Conservation (phyloP, 2,113 vertebrate species). For the Myrmophylax atrothorax region DNA sequence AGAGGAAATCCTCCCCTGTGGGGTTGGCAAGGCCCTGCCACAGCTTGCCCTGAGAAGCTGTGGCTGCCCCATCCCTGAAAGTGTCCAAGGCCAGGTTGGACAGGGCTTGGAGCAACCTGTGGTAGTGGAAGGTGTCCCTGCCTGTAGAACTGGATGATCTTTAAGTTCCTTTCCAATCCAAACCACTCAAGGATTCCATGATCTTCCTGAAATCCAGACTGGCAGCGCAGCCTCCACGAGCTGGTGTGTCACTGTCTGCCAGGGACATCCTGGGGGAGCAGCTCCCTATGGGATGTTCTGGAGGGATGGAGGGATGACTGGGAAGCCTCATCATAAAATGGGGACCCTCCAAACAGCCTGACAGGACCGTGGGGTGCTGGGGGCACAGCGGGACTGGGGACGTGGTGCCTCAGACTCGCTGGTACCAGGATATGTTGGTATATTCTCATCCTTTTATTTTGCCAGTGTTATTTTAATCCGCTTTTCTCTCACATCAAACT, state of each 20-base stretch:
- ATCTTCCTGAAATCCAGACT: accelerated
- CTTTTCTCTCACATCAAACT: constrained; percentile 34
- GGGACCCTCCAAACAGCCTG: background rate
- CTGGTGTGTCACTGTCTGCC: background rate
- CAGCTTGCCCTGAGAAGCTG: background rate
- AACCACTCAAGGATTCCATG: accelerated
- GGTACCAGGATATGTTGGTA: background rate
- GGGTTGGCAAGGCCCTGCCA: background rate
- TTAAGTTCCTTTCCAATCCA: background rate
- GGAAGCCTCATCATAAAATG: accelerated
- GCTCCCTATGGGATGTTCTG: background rate
- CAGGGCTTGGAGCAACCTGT: accelerated
- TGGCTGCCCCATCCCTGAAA: background rate
- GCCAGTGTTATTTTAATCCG: constrained; percentile 7
- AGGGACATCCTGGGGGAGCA: background rate
- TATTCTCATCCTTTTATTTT: background rate
- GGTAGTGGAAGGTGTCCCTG: background rate
- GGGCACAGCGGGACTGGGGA: background rate
- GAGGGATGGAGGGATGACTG: background rate
- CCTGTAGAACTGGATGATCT: background rate
- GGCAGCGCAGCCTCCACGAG: background rate
- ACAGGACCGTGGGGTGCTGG: accelerated
- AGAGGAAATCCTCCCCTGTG: background rate
- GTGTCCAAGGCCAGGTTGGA: background rate
- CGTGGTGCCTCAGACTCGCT: accelerated